Evolutionary conservation across 2,113 vertebrate species (phyloP), one percentile per base, ranked within the genome.

Genomic region (Takifugu flavidus): DNA sequence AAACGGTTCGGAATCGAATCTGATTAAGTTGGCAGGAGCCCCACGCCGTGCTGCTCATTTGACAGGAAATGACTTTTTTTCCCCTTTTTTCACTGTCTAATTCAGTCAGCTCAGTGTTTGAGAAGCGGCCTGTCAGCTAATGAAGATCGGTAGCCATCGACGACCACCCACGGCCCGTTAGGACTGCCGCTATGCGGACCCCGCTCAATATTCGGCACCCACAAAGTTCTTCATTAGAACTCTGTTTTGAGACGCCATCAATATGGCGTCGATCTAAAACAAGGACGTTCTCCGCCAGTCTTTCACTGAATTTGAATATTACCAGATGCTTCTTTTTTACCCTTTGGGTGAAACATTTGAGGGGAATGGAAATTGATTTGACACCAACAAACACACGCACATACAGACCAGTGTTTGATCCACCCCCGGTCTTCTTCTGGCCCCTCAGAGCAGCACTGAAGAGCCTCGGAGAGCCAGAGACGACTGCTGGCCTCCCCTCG

Each of bases 361-460:
- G 3, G 13, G 6, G 25, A 3, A 6, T 20, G 27, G 2, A 13
- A 34, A 34, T 59, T 13, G 2, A 2, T 34, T 53, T 13, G 2
- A 74, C 57, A 20, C 20, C 20, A 20, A 20, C 20, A 20, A 20
- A 20, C 20, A 20, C 20, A 20, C 20, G 20, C 20, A 20, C 20
- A 20, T 20, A 20, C 20, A 20, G 20, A 20, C 42, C 3, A 10
- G 8, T 13, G 14, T 43, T 43, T 47, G 15, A 14, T 47, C 15
- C 11, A 25, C 15, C 13, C 49, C 45, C 0, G 10, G 11, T 47
- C 3, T 2, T 52, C 59, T 15, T 46, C 26, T 56, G 53, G 8
- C 62, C 49, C 72, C 50, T 53, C 65, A 86, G 84, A 78, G 72
- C 57, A 49, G 75, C 50, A 65, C 56, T 79, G 66, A 86, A 83